Evolutionary conservation across 2,113 vertebrate species (phyloP).

Genomic region (human (Homo sapiens)): GRCh38 chr9:98554001-98554500

Average conservation of each 20-base stretch:
- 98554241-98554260: not conserved
- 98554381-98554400: not conserved
- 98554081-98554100: not conserved
- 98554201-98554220: not conserved
- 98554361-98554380: no score
- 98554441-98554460: not conserved
- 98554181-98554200: not conserved
- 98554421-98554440: not conserved
- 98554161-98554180: not conserved
- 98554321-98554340: not conserved
- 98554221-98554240: not conserved
- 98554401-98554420: slow-evolving; percentile 41
- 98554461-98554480: not conserved
- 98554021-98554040: not conserved
- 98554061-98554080: not conserved
- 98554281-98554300: not conserved
- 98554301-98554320: not conserved
- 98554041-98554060: not conserved
- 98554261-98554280: not conserved
- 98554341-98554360: no score
- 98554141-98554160: not conserved
- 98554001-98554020: not conserved
- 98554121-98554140: not conserved
- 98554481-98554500: not conserved
- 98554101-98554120: not conserved